phyloP scores from a whole-genome alignment of 2,888 invertebrate species.

The Ganaspis brasiliensis region DNA sequence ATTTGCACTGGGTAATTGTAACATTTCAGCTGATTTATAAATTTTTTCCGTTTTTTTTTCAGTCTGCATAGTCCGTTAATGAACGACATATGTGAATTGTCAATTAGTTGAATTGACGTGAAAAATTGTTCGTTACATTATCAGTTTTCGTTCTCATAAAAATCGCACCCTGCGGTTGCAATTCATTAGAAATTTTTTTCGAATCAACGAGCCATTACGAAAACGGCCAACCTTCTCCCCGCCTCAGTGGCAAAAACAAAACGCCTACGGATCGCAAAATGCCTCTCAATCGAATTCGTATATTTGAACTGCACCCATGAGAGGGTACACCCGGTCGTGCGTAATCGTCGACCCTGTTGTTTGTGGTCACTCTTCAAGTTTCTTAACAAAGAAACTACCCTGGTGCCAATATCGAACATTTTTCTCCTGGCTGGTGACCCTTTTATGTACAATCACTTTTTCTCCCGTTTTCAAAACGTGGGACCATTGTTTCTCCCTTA shows the following conservation, averaged over 20 bases:
- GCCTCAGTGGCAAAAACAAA: conserved; percentile 78
- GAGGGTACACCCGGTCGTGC: conserved; percentile 69
- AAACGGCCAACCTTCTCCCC: conserved; percentile 79
- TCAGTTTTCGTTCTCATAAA: conserved; percentile 23
- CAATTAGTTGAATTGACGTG: not conserved
- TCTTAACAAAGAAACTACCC: conserved; percentile 66
- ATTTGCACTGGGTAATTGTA: no score
- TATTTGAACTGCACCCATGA: conserved; percentile 66
- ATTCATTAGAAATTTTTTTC: conserved; percentile 68
- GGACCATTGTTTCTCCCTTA: conserved; percentile 65
- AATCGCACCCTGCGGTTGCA: conserved; percentile 49
- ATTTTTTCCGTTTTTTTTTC: not conserved
- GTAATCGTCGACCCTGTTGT: conserved; percentile 77
- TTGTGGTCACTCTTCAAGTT: conserved; percentile 78
- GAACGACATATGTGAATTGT: not conserved
- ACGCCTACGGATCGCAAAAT: conserved; percentile 77
- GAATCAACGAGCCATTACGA: conserved; percentile 76
- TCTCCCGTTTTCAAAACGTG: conserved; percentile 67
- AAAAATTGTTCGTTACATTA: conserved; percentile 36
- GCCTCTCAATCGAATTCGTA: conserved; percentile 70
- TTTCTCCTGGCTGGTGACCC: conserved; percentile 54
- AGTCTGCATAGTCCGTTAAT: not conserved
- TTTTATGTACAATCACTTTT: conserved; percentile 61
- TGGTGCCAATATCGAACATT: conserved; percentile 65
- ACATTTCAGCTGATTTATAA: no score